Evolutionary conservation across 2,888 invertebrate species (phyloP).

Genomic region (Stenurella melanura): DNA sequence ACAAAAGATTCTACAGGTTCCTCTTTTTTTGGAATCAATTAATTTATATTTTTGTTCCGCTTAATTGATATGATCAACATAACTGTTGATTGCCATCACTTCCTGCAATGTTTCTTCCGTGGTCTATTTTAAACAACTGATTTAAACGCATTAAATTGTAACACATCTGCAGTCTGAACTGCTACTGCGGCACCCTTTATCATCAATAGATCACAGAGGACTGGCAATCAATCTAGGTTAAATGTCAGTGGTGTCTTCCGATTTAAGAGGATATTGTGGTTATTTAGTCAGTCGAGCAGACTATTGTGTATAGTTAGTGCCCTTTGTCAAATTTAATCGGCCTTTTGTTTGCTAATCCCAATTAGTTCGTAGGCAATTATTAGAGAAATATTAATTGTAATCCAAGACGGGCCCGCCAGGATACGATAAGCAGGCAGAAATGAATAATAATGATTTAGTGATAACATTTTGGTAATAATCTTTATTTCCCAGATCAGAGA

Average conservation of each 20-base stretch:
- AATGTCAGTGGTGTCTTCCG: conserved; percentile 26
- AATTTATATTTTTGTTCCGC: too few relatives aligned
- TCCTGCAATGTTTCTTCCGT: too few relatives aligned
- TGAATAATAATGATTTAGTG: conserved; percentile 20
- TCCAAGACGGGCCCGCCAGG: conserved; percentile 2
- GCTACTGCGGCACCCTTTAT: conserved; percentile 10
- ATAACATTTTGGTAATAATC: background rate
- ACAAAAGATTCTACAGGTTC: too few relatives aligned
- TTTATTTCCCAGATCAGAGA: too few relatives aligned
- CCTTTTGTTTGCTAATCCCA: conserved; percentile 32
- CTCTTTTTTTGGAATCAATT: too few relatives aligned
- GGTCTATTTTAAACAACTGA: too few relatives aligned
- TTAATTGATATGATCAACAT: too few relatives aligned
- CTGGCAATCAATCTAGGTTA: conserved; percentile 35
- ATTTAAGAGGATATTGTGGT: conserved; percentile 29
- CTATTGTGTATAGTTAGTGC: conserved; percentile 33
- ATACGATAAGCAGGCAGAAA: background rate
- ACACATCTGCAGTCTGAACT: conserved; percentile 17
- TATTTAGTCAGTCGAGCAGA: conserved; percentile 34
- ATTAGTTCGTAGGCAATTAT: conserved; percentile 33
- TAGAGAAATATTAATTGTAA: conserved; percentile 35
- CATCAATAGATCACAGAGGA: conserved; percentile 20
- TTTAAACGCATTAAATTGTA: conserved; percentile 19
- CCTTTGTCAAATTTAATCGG: conserved; percentile 35
- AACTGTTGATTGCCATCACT: too few relatives aligned